phyloP scores from a whole-genome alignment of 2,888 invertebrate species.

The Argyra leucocephala region DNA sequence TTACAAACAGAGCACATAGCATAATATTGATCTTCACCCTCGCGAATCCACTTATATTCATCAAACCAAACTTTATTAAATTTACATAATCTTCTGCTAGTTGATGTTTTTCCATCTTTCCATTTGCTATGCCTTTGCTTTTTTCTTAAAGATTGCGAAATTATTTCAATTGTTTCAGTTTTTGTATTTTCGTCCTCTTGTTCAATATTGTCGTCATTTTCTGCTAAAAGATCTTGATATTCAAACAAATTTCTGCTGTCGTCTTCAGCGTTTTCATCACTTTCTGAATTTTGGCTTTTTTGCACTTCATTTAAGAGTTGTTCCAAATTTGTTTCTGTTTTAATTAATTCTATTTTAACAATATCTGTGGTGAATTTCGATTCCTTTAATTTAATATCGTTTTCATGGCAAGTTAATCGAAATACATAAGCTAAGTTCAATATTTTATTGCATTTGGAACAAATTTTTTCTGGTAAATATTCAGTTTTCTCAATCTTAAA shows the following conservation, averaged over 20 bases:
- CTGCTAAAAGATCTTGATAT: background rate
- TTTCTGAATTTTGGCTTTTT: background rate
- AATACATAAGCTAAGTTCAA: background rate
- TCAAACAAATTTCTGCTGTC: background rate
- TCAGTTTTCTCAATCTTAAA: background rate
- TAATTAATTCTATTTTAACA: background rate
- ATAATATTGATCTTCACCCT: background rate
- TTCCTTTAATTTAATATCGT: background rate
- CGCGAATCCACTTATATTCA: background rate
- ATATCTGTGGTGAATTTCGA: background rate
- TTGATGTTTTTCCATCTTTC: background rate
- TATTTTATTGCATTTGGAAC: background rate
- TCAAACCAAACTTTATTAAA: background rate
- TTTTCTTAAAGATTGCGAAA: background rate
- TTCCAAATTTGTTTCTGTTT: background rate
- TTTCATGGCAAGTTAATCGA: background rate
- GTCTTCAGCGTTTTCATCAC: no score
- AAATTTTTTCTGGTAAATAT: background rate
- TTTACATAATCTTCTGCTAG: background rate
- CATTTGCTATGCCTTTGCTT: background rate
- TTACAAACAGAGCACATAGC: background rate
- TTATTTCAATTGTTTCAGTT: background rate
- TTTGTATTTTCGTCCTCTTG: background rate
- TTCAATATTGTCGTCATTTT: background rate
- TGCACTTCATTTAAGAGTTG: background rate